Conservation (phyloP, 53 echinoderm and acorn worm genomes). For the Paelopatides confundens region DNA sequence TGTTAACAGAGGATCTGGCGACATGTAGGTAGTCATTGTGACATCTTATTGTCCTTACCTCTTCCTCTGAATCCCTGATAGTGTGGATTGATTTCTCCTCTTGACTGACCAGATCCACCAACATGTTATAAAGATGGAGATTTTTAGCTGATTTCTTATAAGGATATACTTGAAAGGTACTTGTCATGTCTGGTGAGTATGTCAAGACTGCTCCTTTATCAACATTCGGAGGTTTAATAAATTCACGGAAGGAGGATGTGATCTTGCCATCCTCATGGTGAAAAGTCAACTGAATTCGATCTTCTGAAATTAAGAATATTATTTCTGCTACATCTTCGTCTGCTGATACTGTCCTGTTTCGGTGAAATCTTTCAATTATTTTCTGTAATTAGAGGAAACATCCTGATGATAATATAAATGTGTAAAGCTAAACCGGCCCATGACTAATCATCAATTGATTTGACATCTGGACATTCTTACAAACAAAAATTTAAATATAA, state of each 20-base stretch:
- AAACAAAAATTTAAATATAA: too few species aligned
- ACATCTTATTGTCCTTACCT: slow-evolving; percentile 78
- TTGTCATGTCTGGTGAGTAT: slow-evolving; percentile 87
- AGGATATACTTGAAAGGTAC: slow-evolving; percentile 91
- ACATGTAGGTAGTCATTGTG: too few species aligned
- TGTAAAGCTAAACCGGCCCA: too few species aligned
- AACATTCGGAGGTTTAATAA: slow-evolving; percentile 94
- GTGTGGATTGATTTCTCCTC: slow-evolving; percentile 88
- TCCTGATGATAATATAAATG: not conserved
- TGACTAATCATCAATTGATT: too few species aligned
- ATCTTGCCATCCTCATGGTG: slow-evolving; percentile 96
- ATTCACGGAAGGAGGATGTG: slow-evolving; percentile 92
- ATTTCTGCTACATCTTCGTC: slow-evolving; percentile 91
- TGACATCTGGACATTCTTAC: too few species aligned
- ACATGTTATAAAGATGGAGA: slow-evolving; percentile 83
- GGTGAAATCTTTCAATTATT: slow-evolving; percentile 89
- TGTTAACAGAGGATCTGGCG: too few species aligned
- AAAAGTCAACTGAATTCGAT: slow-evolving; percentile 95
- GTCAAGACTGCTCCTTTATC: slow-evolving; percentile 94
- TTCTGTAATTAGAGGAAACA: slow-evolving; percentile 74
- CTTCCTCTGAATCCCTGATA: slow-evolving; percentile 95
- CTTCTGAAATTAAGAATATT: slow-evolving; percentile 89
- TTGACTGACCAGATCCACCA: slow-evolving; percentile 85
- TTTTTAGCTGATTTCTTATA: slow-evolving; percentile 82
- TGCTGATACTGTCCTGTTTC: slow-evolving; percentile 75